A percentile compares a stretch with the other conserved stretches of the same genome.
Conservation (phyloP, 2,888 invertebrate genomes). For the Heliconius cydno region DNA sequence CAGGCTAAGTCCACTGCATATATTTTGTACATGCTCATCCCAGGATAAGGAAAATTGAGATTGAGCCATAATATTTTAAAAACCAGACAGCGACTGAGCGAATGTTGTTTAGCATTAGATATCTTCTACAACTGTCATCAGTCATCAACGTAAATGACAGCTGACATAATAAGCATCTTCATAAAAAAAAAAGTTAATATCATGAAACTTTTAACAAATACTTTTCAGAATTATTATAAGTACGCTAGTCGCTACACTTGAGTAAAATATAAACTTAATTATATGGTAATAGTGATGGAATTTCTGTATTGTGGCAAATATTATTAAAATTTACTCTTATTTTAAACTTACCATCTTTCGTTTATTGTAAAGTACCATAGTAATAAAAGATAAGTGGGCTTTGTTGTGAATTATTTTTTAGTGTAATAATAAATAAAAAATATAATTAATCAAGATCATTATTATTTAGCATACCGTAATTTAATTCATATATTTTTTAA, state of each 20-base stretch:
- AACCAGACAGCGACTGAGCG: not conserved
- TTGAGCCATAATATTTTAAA: slow-evolving; percentile 29
- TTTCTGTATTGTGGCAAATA: not conserved
- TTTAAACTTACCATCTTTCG: too few species aligned
- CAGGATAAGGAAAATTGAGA: slow-evolving; percentile 65
- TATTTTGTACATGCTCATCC: slow-evolving; percentile 64
- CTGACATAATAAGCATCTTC: not conserved
- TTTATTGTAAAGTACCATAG: too few species aligned
- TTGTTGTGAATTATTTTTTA: too few species aligned
- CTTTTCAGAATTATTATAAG: not conserved
- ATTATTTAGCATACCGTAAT: too few species aligned
- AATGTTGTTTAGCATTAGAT: slow-evolving; percentile 13
- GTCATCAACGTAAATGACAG: not conserved
- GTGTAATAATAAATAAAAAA: too few species aligned
- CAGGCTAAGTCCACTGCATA: slow-evolving; percentile 63
- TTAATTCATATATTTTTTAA: too few species aligned
- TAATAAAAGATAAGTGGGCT: too few species aligned
- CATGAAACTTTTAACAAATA: not conserved
- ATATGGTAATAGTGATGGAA: too few species aligned
- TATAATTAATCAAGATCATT: too few species aligned
- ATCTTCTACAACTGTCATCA: not conserved
- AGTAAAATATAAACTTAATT: too few species aligned
- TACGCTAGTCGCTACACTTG: too few species aligned
- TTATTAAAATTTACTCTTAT: not conserved
- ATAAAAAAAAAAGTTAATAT: not conserved